Evolutionary conservation across 2,797 vertebrate species (phyloP).

Genomic region (Cercopithecus petaurista): DNA sequence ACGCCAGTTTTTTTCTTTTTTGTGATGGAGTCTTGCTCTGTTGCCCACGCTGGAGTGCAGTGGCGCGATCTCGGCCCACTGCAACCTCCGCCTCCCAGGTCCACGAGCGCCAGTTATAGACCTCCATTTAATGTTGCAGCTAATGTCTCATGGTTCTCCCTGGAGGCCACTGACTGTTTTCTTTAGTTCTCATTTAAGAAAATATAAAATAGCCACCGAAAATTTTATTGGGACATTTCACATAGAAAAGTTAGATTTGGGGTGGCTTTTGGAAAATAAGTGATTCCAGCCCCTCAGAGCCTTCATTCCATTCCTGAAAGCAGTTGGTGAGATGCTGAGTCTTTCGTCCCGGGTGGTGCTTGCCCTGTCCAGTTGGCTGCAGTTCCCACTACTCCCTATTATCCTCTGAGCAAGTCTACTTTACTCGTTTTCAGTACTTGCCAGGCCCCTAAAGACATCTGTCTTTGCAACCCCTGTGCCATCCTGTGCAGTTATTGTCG

Average conservation of each 20-base stretch:
- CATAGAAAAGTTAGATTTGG: neutral
- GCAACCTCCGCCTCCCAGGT: too few relatives aligned
- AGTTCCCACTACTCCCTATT: neutral
- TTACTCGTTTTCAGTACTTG: neutral
- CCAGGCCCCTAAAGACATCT: neutral
- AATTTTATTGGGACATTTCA: neutral
- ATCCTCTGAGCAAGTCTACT: neutral
- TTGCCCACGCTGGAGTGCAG: too few relatives aligned
- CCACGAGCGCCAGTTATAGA: neutral
- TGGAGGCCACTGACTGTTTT: neutral
- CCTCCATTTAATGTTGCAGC: neutral
- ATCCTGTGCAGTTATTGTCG: neutral
- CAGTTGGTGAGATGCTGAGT: neutral
- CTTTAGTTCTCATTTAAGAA: neutral
- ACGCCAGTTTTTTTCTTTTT: neutral
- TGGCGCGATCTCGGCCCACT: too few relatives aligned
- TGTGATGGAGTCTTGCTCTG: too few relatives aligned
- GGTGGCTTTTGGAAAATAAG: neutral
- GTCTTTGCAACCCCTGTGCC: neutral
- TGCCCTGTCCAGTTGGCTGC: too few relatives aligned
- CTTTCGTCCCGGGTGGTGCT: rapidly evolving
- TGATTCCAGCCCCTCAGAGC: neutral
- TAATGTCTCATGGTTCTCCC: neutral
- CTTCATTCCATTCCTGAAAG: neutral
- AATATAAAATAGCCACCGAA: neutral